phyloP scores from a whole-genome alignment of 2,113 vertebrate genomes.

The Hippolais icterina region DNA sequence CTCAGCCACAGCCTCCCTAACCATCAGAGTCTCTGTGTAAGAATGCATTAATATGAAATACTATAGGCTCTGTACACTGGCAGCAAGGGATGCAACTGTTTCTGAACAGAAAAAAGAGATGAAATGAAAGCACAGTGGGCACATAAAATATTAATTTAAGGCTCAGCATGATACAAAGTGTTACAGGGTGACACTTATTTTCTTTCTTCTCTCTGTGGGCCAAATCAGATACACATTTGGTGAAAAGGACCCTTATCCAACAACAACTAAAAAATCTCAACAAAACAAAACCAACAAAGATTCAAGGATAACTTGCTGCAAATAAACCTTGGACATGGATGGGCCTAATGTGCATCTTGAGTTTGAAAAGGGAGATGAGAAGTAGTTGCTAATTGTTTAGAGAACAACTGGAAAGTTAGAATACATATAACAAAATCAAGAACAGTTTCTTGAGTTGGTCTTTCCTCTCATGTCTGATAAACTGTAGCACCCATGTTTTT shows the following conservation, averaged over 20 bases:
- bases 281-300: background rate
- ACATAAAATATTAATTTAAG: conserved; percentile 45
- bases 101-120: background rate
- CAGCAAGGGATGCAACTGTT: background rate
- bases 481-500: background rate
- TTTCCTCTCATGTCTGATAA: background rate
- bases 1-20: background rate
- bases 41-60: conserved; percentile 31
- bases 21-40: background rate
- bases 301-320: background rate
- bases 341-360: background rate
- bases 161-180: background rate
- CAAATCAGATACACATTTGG: background rate
- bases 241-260: background rate
- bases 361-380: background rate
- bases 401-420: background rate
- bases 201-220: background rate
- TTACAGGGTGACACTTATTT: background rate
- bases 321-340: background rate
- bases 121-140: background rate
- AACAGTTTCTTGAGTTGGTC: background rate
- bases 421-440: background rate
- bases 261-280: background rate
- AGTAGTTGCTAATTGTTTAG: background rate
- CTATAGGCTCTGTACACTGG: background rate